A percentile compares a stretch with the other conserved stretches of the same genome.
Evolutionary conservation across 2,797 vertebrate genomes (phyloP).

Genomic region (Centroberyx gerrardi): DNA sequence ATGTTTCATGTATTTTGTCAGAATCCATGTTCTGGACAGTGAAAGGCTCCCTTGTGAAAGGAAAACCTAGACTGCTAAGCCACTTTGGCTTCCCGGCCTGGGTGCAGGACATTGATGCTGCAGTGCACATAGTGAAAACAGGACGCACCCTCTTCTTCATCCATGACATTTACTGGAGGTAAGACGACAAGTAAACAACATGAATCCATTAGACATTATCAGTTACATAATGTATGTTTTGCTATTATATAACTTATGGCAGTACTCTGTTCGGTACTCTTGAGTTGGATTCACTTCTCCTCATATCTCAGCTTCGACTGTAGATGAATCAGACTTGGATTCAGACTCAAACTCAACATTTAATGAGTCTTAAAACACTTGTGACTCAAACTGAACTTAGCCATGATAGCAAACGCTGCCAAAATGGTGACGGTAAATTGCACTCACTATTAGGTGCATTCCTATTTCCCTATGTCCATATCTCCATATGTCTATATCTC

Average conservation of each 20-base stretch:
- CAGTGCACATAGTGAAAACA: conserved; percentile 82
- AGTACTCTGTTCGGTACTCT: no score
- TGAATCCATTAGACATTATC: not conserved
- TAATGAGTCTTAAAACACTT: no score
- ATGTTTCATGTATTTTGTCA: conserved; percentile 32
- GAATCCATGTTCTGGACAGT: conserved; percentile 86
- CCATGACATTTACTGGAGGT: conserved; percentile 87
- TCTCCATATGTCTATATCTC: not conserved
- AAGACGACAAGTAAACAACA: conserved; percentile 20
- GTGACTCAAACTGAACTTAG: no score
- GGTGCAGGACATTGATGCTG: conserved; percentile 84
- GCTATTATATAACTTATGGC: no score
- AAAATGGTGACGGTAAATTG: no score
- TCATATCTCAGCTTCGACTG: no score
- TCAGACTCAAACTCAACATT: no score
- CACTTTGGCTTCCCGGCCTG: conserved; percentile 83
- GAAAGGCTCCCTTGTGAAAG: conserved; percentile 79
- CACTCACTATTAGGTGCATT: not conserved
- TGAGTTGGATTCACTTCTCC: no score
- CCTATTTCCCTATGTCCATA: not conserved
- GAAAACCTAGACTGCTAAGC: conserved; percentile 77
- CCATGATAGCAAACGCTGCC: no score
- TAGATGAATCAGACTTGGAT: no score
- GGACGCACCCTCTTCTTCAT: conserved; percentile 86
- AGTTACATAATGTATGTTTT: no score